These are phyloP conservation scores for Hirtodrosophila alboralis DNA, from an alignment of 2,888 invertebrate genomes.

Conservation along the genomic window DNA sequence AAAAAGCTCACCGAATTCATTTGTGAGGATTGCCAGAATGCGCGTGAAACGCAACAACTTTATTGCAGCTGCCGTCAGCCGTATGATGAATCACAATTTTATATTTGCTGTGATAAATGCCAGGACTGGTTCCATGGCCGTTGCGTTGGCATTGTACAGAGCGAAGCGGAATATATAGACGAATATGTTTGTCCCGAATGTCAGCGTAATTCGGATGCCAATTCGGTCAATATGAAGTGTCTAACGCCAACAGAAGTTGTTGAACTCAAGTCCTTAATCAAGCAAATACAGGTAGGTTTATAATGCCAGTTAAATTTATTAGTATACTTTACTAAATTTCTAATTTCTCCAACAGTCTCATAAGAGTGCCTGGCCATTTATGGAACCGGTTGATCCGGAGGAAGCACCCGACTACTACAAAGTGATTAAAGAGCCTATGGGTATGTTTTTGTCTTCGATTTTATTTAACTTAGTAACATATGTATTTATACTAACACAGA, in stretches of 20 bases:
- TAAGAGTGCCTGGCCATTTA: conserved; percentile 99
- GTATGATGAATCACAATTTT: conserved; percentile 99
- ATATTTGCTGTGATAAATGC: conserved; percentile 99
- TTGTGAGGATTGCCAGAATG: conserved; percentile 93
- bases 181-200: conserved; percentile 98
- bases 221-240: conserved; percentile 95
- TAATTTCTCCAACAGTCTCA: conserved; percentile 89
- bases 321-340: no score
- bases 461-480: no score
- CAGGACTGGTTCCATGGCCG: conserved; percentile 99
- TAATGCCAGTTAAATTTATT: no score
- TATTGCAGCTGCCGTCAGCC: conserved; percentile 98
- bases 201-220: conserved; percentile 94
- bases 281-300: conserved; percentile 92
- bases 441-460: conserved; percentile 85
- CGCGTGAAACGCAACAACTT: conserved; percentile 94
- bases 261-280: conserved; percentile 92
- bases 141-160: conserved; percentile 97
- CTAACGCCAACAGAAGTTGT: conserved; percentile 92
- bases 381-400: conserved; percentile 97
- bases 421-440: conserved; percentile 98
- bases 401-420: conserved; percentile 99
- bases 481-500: no score
- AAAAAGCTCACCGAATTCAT: conserved; percentile 95
- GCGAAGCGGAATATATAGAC: conserved; percentile 97